Evolutionary conservation across 2,888 invertebrate species (phyloP).

Genomic region (Strigamia crassipes): DNA sequence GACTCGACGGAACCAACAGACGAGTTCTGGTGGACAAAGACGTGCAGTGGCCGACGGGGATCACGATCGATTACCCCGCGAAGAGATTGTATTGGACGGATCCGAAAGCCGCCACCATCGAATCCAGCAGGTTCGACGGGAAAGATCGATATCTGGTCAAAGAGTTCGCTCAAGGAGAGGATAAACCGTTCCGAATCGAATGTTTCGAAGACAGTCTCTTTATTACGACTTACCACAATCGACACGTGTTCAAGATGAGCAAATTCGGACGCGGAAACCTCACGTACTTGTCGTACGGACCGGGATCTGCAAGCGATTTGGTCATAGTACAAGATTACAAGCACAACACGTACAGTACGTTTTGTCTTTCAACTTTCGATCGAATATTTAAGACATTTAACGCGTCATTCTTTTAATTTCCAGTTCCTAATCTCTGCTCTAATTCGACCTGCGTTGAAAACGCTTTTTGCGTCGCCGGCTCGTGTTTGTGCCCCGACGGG

Average conservation of each 20-base stretch:
- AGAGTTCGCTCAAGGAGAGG: constrained; percentile 63
- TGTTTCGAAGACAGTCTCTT: constrained; percentile 75
- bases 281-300: constrained; percentile 63
- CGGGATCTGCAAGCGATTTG: constrained; percentile 67
- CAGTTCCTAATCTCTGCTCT: constrained; percentile 56
- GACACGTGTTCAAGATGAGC: constrained; percentile 68
- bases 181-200: constrained; percentile 72
- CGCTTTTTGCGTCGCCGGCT: constrained; percentile 65
- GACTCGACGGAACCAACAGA: constrained; percentile 69
- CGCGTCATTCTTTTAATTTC: constrained; percentile 45
- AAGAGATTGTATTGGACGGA: constrained; percentile 83
- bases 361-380: too few species aligned
- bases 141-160: constrained; percentile 67
- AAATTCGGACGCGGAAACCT: constrained; percentile 69
- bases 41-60: constrained; percentile 74
- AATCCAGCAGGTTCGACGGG: constrained; percentile 72
- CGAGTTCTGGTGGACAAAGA: constrained; percentile 66
- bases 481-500: constrained; percentile 59
- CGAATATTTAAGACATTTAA: too few species aligned
- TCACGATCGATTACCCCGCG: constrained; percentile 75
- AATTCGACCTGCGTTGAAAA: constrained; percentile 66
- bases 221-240: constrained; percentile 68
- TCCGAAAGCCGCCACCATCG: constrained; percentile 74
- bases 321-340: constrained; percentile 71
- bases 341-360: constrained; percentile 64